A percentile compares a stretch with the other conserved stretches of the same genome.
Evolutionary conservation across 2,888 invertebrate species (phyloP).

Genomic region (Panorpa germanica): DNA sequence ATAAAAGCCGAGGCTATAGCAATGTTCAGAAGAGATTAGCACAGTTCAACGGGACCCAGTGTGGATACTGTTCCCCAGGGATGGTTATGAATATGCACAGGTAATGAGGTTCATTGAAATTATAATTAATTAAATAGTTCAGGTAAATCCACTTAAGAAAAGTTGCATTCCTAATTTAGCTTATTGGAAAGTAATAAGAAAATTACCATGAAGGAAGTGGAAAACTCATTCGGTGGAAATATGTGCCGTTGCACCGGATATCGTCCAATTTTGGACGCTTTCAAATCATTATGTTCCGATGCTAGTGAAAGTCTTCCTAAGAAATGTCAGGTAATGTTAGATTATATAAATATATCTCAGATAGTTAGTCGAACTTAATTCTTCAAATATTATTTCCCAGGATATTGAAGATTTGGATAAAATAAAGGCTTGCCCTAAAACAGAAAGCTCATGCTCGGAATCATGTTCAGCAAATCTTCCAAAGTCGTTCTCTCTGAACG

Average conservation of each 20-base stretch:
- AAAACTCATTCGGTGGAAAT: constrained; percentile 59
- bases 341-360: no score
- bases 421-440: constrained; percentile 20
- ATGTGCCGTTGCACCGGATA: constrained; percentile 70
- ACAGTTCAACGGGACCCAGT: constrained; percentile 48
- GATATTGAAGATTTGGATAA: constrained; percentile 23
- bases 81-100: constrained; percentile 62
- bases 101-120: no score
- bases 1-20: constrained; percentile 41
- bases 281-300: constrained; percentile 51
- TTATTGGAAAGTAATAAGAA: constrained; percentile 27
- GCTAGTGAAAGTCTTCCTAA: constrained; percentile 29
- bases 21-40: constrained; percentile 43
- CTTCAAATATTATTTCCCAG: no score
- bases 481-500: constrained; percentile 9
- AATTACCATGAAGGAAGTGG: constrained; percentile 41
- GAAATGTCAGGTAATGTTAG: no score
- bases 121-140: no score
- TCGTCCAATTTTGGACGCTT: constrained; percentile 57
- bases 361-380: no score
- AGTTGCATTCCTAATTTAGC: constrained; percentile 18
- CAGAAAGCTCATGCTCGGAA: constrained; percentile 21
- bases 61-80: constrained; percentile 59
- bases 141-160: no score
- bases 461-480: constrained; percentile 14